A percentile compares a stretch with the other conserved stretches of the same genome.
phyloP scores from a whole-genome alignment of 2,888 invertebrate genomes.

The Sericinus montela region DNA sequence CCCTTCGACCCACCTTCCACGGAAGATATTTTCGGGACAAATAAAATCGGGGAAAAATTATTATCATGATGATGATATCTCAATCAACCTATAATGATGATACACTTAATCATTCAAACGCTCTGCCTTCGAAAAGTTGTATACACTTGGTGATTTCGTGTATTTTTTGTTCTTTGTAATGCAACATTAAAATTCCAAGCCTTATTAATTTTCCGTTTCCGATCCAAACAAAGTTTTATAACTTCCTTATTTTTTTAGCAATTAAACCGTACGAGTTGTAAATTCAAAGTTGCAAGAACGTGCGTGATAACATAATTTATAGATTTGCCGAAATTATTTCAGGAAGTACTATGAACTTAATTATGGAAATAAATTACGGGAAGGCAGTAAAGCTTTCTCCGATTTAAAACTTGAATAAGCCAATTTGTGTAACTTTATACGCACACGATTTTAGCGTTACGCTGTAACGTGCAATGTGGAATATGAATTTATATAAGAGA shows the following conservation, averaged over 20 bases:
- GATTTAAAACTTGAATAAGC: slow-evolving; percentile 4
- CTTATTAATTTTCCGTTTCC: slow-evolving; percentile 2
- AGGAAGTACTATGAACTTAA: slow-evolving; percentile 12
- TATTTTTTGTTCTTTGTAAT: too few relatives aligned
- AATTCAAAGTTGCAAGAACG: not conserved
- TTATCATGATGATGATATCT: too few relatives aligned
- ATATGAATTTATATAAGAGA: too few relatives aligned
- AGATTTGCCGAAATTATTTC: slow-evolving; percentile 10
- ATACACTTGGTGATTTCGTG: too few relatives aligned
- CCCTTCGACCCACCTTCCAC: too few relatives aligned
- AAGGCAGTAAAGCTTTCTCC: slow-evolving; percentile 14
- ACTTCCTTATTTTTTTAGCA: slow-evolving; percentile 10
- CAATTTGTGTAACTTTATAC: not conserved
- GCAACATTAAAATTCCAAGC: not conserved
- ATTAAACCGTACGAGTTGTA: slow-evolving; percentile 8
- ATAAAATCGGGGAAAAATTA: too few relatives aligned
- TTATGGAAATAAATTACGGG: slow-evolving; percentile 11
- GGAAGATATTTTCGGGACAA: too few relatives aligned
- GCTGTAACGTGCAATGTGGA: not conserved
- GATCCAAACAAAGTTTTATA: slow-evolving; percentile 5
- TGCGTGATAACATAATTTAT: slow-evolving; percentile 17
- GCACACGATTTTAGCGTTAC: not conserved
- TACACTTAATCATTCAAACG: too few relatives aligned
- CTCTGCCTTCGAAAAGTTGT: too few relatives aligned
- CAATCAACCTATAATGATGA: too few relatives aligned